Evolutionary conservation across 2,113 vertebrate species (phyloP).

Genomic region (Willisornis vidua): DNA sequence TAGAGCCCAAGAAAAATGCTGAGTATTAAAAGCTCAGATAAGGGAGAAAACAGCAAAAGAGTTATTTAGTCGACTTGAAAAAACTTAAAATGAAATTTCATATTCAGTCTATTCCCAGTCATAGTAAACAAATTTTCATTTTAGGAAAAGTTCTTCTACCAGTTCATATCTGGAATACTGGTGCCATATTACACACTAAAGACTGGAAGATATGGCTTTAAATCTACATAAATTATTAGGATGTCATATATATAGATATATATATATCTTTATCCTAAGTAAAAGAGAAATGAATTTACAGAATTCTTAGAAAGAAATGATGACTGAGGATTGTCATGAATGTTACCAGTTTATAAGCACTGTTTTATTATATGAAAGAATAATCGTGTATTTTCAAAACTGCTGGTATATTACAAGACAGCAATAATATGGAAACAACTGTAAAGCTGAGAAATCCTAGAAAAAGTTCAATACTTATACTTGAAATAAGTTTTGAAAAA

Average conservation of each 20-base stretch:
- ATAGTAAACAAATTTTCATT: slow-evolving; percentile 48
- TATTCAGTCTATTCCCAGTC: slow-evolving; percentile 53
- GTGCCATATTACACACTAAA: slow-evolving; percentile 47
- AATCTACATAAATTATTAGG: slow-evolving; percentile 47
- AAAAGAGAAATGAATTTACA: slow-evolving; percentile 59
- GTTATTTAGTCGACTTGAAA: slow-evolving; percentile 38
- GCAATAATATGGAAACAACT: slow-evolving; percentile 37
- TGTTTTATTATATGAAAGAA: neutral
- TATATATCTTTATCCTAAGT: slow-evolving; percentile 5
- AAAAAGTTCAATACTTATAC: slow-evolving; percentile 36
- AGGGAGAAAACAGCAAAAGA: slow-evolving; percentile 58
- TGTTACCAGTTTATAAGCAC: slow-evolving; percentile 33
- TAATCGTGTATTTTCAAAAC: slow-evolving; percentile 36
- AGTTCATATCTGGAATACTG: slow-evolving; percentile 39
- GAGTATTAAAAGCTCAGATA: slow-evolving; percentile 63
- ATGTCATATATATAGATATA: neutral
- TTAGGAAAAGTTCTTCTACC: slow-evolving; percentile 28
- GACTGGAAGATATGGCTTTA: slow-evolving; percentile 77
- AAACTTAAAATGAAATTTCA: slow-evolving; percentile 32
- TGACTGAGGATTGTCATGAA: slow-evolving; percentile 43
- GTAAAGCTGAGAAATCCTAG: slow-evolving; percentile 42
- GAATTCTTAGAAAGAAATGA: slow-evolving; percentile 50
- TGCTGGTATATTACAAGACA: slow-evolving; percentile 53
- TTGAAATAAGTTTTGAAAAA: slow-evolving; percentile 39
- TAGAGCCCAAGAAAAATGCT: slow-evolving; percentile 57